Evolutionary conservation across 2,888 invertebrate genomes (phyloP).

Genomic region (Phaedon cochleariae): DNA sequence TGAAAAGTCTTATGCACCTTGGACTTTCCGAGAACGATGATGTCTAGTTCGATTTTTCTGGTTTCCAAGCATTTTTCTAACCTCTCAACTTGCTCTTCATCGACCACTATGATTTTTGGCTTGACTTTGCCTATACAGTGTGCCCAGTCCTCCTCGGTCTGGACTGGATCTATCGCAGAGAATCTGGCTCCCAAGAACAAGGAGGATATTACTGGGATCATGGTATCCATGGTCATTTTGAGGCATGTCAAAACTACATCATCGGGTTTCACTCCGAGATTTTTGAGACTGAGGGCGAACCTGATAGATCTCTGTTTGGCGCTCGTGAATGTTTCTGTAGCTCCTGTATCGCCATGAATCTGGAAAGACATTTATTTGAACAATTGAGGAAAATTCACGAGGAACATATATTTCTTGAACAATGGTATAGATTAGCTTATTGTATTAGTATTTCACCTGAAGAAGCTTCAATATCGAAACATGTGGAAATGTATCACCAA

Average conservation of each 20-base stretch:
- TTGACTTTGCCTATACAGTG: slow-evolving; percentile 44
- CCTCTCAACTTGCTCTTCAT: slow-evolving; percentile 29
- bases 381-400: background rate
- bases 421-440: no score
- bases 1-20: slow-evolving; percentile 33
- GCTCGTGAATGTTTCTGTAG: slow-evolving; percentile 27
- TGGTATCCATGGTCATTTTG: slow-evolving; percentile 61
- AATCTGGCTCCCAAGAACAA: slow-evolving; percentile 60
- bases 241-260: slow-evolving; percentile 64
- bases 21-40: slow-evolving; percentile 45
- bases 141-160: slow-evolving; percentile 41
- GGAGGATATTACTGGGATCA: slow-evolving; percentile 63
- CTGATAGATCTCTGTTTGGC: slow-evolving; percentile 56
- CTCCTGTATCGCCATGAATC: slow-evolving; percentile 28
- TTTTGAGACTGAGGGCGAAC: slow-evolving; percentile 60
- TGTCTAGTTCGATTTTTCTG: slow-evolving; percentile 30
- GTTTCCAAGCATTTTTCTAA: slow-evolving; percentile 39
- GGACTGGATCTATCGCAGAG: slow-evolving; percentile 49
- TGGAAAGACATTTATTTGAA: slow-evolving; percentile 6
- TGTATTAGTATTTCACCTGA: no score
- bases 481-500: no score
- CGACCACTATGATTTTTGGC: slow-evolving; percentile 49
- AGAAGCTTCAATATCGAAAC: no score
- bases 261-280: slow-evolving; percentile 58
- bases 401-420: no score